A percentile compares a stretch with the other conserved stretches of the same genome.
These are phyloP conservation scores for Dexiosoma caninum DNA, from an alignment of 2,888 invertebrate species.

Conservation along the genomic window DNA sequence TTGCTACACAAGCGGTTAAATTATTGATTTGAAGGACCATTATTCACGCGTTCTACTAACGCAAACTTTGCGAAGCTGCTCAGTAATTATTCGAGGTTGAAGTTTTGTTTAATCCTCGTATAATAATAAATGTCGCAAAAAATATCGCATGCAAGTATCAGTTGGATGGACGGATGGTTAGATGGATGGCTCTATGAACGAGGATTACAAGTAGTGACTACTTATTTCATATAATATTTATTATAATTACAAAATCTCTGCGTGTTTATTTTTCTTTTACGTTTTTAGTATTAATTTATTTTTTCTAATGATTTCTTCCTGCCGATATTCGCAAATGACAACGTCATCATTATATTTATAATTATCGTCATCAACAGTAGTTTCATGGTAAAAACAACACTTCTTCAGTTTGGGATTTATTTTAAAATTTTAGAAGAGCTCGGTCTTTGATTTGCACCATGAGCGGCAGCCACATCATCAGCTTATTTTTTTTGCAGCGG, in stretches of 20 bases:
- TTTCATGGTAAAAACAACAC: background rate
- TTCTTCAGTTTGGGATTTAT: background rate
- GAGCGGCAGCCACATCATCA: slow-evolving; percentile 3
- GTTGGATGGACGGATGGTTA: slow-evolving; percentile 18
- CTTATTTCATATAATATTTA: slow-evolving; percentile 38
- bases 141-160: slow-evolving; percentile 23
- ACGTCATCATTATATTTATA: slow-evolving; percentile 30
- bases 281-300: slow-evolving; percentile 47
- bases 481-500: slow-evolving; percentile 1
- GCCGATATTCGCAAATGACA: slow-evolving; percentile 56
- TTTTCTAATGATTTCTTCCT: slow-evolving; percentile 63
- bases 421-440: background rate
- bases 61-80: no score
- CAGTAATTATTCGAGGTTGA: no score
- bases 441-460: slow-evolving; percentile 13
- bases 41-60: no score
- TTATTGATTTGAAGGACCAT: no score
- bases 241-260: slow-evolving; percentile 46
- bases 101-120: slow-evolving; percentile 2
- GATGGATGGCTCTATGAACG: slow-evolving; percentile 12
- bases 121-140: background rate
- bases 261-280: slow-evolving; percentile 35
- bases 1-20: no score
- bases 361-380: background rate
- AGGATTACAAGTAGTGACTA: background rate